These are phyloP conservation scores for Delia radicum DNA, from an alignment of 1,140 invertebrate genomes.

Conservation along the genomic window DNA sequence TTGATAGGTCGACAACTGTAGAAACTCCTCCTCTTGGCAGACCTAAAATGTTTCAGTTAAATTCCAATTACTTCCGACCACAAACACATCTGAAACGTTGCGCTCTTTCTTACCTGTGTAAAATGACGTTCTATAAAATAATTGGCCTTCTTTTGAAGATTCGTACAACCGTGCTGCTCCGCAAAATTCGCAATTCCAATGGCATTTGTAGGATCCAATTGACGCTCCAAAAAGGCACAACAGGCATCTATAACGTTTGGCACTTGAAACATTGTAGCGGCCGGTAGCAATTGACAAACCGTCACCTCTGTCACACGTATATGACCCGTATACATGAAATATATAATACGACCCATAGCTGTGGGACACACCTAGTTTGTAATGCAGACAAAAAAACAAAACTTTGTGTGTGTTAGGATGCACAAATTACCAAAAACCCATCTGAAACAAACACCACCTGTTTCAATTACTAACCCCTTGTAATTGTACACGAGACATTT, in stretches of 20 bases:
- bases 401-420: not conserved
- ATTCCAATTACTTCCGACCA: too few relatives aligned
- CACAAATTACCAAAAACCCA: not conserved
- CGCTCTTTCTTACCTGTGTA: conserved; percentile 65
- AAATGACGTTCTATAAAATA: conserved; percentile 90
- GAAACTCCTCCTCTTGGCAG: conserved; percentile 87
- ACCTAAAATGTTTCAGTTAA: conserved; percentile 61
- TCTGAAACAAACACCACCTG: not conserved
- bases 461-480: conserved; percentile 72
- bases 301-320: conserved; percentile 87
- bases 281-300: conserved; percentile 85
- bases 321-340: conserved; percentile 90
- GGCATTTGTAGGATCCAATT: conserved; percentile 89
- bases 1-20: conserved; percentile 77
- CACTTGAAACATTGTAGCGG: conserved; percentile 93
- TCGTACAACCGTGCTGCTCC: conserved; percentile 84
- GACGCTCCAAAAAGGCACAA: conserved; percentile 84
- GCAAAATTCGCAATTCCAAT: conserved; percentile 91
- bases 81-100: too few relatives aligned
- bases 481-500: conserved; percentile 80
- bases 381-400: not conserved
- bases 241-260: conserved; percentile 88
- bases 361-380: conserved; percentile 66
- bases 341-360: conserved; percentile 78
- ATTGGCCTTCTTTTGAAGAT: conserved; percentile 81